phyloP scores from a whole-genome alignment of 2,888 invertebrate genomes.

The Venustoraphidia nigricollis region DNA sequence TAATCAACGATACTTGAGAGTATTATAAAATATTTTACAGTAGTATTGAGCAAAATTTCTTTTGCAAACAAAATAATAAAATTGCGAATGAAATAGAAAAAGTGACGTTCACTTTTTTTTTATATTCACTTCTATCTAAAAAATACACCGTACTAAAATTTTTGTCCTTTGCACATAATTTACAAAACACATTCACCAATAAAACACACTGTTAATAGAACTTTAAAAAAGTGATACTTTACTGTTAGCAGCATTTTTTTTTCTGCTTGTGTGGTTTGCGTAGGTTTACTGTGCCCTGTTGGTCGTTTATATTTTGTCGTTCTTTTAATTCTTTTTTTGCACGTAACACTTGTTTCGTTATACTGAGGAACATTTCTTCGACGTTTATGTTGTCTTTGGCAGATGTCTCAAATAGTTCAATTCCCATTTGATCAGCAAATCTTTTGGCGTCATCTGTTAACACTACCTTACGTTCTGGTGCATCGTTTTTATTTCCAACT shows the following conservation, averaged over 20 bases:
- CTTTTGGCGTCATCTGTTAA: constrained; percentile 92
- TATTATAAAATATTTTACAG: no score
- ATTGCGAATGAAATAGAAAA: no score
- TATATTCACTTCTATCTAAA: no score
- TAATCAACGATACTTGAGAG: no score
- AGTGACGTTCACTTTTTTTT: no score
- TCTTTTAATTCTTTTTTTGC: constrained; percentile 71
- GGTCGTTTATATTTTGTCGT: constrained; percentile 48
- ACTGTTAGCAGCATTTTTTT: constrained; percentile 38
- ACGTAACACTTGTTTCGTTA: constrained; percentile 65
- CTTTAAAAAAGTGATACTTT: background rate
- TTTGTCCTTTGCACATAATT: no score
- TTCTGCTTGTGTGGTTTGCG: constrained; percentile 47
- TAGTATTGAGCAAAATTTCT: no score
- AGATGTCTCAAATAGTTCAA: constrained; percentile 93
- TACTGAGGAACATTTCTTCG: constrained; percentile 81
- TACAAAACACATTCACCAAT: no score
- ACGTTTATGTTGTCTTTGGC: constrained; percentile 99
- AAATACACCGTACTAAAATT: no score
- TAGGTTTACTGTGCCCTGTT: constrained; percentile 57
- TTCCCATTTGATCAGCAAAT: constrained; percentile 95
- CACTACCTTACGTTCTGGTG: constrained; percentile 88
- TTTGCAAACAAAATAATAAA: no score
- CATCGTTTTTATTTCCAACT: constrained; percentile 97
- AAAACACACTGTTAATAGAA: no score